Conservation (phyloP, 2,797 vertebrate species). For the Poeciliopsis presidionis region DNA sequence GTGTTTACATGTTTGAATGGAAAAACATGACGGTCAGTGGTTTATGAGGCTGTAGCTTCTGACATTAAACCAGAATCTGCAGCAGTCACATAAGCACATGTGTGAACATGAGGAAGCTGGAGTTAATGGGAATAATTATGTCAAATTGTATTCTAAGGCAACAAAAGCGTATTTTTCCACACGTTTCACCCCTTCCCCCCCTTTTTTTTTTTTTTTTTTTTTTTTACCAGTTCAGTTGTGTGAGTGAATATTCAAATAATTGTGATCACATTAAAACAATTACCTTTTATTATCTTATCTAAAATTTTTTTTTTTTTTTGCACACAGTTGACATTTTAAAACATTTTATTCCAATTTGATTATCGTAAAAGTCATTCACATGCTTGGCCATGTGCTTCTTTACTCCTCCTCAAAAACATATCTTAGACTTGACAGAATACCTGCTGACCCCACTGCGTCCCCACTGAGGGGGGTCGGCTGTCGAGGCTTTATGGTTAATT, state of each 20-base stretch:
- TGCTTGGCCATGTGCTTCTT: slow-evolving; percentile 58
- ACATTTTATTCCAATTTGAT: slow-evolving; percentile 18
- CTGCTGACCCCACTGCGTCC: slow-evolving; percentile 6
- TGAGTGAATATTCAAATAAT: neutral
- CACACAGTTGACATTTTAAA: slow-evolving; percentile 1
- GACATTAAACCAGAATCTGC: neutral
- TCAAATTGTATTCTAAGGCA: neutral
- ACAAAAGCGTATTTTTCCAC: neutral
- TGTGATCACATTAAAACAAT: neutral
- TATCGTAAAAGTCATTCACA: slow-evolving; percentile 41
- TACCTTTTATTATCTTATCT: neutral
- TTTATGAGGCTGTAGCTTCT: neutral
- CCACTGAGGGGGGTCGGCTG: slow-evolving; percentile 17
- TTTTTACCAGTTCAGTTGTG: neutral
- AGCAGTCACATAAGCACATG: slow-evolving; percentile 12
- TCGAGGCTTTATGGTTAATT: slow-evolving; percentile 41
- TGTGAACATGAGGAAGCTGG: neutral
- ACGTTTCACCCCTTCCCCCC: too few species aligned
- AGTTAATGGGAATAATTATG: slow-evolving; percentile 23
- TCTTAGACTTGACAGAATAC: slow-evolving; percentile 5
- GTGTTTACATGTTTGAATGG: slow-evolving; percentile 10
- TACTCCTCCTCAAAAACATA: slow-evolving; percentile 10
- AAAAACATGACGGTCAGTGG: neutral
- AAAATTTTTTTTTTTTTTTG: neutral
- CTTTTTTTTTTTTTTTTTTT: neutral